Evolutionary conservation across 92 coral and sea anemone species (phyloP), one percentile per base, ranked within the genome.

Genomic region (Chrysogorgia sp.): DNA sequence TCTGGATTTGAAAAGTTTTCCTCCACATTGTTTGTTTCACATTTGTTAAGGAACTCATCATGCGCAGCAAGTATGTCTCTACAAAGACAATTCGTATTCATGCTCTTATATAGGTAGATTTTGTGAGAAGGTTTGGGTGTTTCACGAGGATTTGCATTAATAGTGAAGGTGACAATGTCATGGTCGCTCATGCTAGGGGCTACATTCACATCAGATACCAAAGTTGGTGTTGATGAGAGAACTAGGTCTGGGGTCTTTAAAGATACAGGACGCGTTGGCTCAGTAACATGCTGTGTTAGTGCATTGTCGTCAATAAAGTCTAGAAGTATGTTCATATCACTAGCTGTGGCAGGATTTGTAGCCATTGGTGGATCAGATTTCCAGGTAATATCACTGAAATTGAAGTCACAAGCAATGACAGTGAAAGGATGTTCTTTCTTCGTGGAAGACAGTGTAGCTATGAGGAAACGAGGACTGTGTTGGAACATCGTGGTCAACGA

Each of bases 141-240:
- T 48, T 48, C 20, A 48, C 56, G 56, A 48, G 56, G 56, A 48
- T 48, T 48, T 48, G 20, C 56, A 48, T 48, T 48, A 48, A 48
- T 48, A 48, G 56, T 48, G 56, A 48, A 48, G 56, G 56, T 48
- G 56, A n/a, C n/a, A n/a, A n/a, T n/a, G n/a, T n/a, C n/a, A n/a
- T n/a, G n/a, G n/a, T n/a, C n/a, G n/a, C 65, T 52, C 65, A 52
- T 72, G 79, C 79, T 62, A 25, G 79, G 79, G 10, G 34, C 79
- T 48, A 50, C 79, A 12, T 72, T 72, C 20, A 50, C 65, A 24
- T 72, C 79, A 48, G 40, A 49, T 50, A 72, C 37, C 64, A 72
- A 62, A 72, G 65, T 72, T 72, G 65, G 65, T 17, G 62, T 72
- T 30, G 66, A 72, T 72, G 79, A 72, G 48, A 72, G 48, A 32